A percentile compares a stretch with the other conserved stretches of the same genome.
Evolutionary conservation across 2,888 invertebrate species (phyloP).

Genomic region (Erannis defoliaria): DNA sequence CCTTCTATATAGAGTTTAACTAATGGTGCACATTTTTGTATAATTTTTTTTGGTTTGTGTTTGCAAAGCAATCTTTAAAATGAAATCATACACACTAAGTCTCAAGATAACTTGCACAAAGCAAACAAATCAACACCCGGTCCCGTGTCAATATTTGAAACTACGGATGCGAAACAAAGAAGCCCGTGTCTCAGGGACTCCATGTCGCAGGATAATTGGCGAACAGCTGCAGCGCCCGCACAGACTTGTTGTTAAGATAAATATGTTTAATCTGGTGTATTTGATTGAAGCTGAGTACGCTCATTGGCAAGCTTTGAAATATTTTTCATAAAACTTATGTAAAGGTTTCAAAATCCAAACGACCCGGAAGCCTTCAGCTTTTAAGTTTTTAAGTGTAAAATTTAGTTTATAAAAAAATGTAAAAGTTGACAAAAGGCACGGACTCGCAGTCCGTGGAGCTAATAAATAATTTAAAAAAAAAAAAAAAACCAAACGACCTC

Average conservation of each 20-base stretch:
- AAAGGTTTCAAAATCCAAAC: too few species aligned
- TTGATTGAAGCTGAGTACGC: slow-evolving; percentile 1
- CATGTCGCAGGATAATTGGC: slow-evolving; percentile 1
- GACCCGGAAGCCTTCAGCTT: too few species aligned
- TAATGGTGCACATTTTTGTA: too few species aligned
- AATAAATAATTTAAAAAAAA: too few species aligned
- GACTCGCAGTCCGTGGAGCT: too few species aligned
- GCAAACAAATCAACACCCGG: slow-evolving; percentile 7
- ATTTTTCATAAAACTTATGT: too few species aligned
- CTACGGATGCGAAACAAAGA: slow-evolving; percentile 14
- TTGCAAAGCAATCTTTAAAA: not conserved
- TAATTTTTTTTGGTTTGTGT: too few species aligned
- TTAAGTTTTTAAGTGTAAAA: too few species aligned
- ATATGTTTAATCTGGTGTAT: slow-evolving; percentile 5
- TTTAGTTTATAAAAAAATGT: too few species aligned
- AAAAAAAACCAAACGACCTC: too few species aligned
- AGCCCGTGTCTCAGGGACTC: not conserved
- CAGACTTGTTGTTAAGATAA: slow-evolving; percentile 1
- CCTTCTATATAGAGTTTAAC: too few species aligned
- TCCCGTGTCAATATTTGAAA: slow-evolving; percentile 13
- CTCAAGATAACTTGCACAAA: slow-evolving; percentile 3
- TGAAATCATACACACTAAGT: not conserved
- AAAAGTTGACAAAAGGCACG: too few species aligned
- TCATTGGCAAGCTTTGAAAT: not conserved
- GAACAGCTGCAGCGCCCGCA: slow-evolving; percentile 7